phyloP scores from a whole-genome alignment of 1,140 invertebrate species.

The Pteromalus puparum region DNA sequence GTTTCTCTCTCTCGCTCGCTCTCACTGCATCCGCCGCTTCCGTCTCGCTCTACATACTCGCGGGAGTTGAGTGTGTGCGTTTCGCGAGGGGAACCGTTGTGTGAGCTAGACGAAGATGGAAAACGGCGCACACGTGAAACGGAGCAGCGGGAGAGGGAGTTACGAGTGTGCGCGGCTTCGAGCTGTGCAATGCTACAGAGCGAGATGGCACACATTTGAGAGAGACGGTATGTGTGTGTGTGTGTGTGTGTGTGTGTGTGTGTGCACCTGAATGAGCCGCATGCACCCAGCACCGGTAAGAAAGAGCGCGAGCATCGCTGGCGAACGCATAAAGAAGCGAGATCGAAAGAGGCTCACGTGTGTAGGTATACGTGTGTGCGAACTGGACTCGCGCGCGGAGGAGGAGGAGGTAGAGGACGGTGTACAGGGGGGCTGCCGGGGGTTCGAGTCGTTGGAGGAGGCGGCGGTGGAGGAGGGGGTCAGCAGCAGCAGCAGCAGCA shows the following conservation, averaged over 20 bases:
- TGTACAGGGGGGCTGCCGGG: constrained; percentile 33
- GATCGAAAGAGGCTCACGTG: not conserved
- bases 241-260: not conserved
- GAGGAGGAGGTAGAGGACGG: constrained; percentile 47
- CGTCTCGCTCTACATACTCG: constrained; percentile 10
- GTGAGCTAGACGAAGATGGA: not conserved
- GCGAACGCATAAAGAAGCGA: not conserved
- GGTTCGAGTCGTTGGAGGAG: constrained; percentile 47
- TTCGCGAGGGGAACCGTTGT: not conserved
- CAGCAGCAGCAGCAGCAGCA: not conserved
- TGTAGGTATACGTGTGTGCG: not conserved
- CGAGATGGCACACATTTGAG: not conserved
- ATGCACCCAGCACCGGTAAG: not conserved
- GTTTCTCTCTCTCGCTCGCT: not conserved
- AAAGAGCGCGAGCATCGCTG: not conserved
- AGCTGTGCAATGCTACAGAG: not conserved
- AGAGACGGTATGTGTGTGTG: not conserved
- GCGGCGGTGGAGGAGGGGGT: constrained; percentile 8
- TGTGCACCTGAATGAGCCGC: not conserved
- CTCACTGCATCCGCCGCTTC: not conserved
- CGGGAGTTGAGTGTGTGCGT: not conserved
- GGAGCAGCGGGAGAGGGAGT: not conserved
- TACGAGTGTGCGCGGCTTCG: not conserved
- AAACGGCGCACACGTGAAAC: not conserved
- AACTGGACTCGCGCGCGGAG: constrained; percentile 59